Conservation (phyloP, 2,888 invertebrate species). For the Chironomus riparius region DNA sequence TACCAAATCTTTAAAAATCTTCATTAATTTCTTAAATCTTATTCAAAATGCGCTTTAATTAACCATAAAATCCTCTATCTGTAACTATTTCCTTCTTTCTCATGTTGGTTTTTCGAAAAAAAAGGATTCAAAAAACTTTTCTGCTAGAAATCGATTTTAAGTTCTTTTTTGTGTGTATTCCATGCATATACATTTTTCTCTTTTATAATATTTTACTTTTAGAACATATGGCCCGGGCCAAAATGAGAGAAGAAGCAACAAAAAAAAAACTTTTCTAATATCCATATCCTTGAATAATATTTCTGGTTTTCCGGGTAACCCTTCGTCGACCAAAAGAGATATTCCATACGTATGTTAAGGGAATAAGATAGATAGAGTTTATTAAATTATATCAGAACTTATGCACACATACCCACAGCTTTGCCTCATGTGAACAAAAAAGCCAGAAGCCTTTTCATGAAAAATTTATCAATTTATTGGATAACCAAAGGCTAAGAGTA, state of each 20-base stretch:
- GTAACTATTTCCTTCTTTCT: not conserved
- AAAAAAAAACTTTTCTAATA: slow-evolving; percentile 22
- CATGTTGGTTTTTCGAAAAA: not conserved
- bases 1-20: too few relatives aligned
- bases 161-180: not conserved
- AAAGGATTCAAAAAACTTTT: not conserved
- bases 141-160: not conserved
- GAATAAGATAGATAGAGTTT: slow-evolving; percentile 4
- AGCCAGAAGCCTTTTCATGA: not conserved
- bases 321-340: not conserved
- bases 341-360: not conserved
- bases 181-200: not conserved
- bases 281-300: slow-evolving; percentile 21
- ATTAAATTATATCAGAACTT: slow-evolving; percentile 20
- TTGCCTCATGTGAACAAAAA: not conserved
- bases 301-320: slow-evolving; percentile 19
- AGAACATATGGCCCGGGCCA: slow-evolving; percentile 11
- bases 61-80: too few relatives aligned
- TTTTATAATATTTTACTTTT: not conserved
- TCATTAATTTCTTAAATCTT: too few relatives aligned
- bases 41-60: too few relatives aligned
- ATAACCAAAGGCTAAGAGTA: slow-evolving; percentile 26
- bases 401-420: not conserved
- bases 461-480: slow-evolving; percentile 24
- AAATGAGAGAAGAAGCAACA: not conserved